phyloP scores from a whole-genome alignment of 2,113 vertebrate genomes.

The Actenoides hombroni region DNA sequence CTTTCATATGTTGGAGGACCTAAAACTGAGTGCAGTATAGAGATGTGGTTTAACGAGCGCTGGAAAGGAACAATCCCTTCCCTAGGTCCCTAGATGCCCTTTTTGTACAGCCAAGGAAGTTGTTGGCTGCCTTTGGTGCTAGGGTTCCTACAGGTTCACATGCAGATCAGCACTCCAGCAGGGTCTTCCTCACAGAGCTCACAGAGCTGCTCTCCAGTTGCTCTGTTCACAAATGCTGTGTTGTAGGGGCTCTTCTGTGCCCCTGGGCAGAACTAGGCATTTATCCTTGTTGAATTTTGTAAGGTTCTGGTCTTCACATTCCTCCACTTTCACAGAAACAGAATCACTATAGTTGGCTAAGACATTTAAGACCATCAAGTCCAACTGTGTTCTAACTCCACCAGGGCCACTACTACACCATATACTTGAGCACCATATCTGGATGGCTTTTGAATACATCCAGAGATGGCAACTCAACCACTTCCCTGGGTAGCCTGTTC shows the following conservation, averaged over 20 bases:
- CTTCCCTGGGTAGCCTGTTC: too few relatives aligned
- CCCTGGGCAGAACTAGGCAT: neutral
- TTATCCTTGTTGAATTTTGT: neutral
- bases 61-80: neutral
- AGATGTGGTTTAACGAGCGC: neutral
- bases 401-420: too few relatives aligned
- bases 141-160: accelerated
- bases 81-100: neutral
- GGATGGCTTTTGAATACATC: too few relatives aligned
- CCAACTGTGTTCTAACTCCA: too few relatives aligned
- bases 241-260: neutral
- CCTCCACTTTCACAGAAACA: neutral
- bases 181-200: neutral
- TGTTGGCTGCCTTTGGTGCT: neutral
- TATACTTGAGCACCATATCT: too few relatives aligned
- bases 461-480: too few relatives aligned
- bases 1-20: neutral
- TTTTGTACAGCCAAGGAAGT: neutral
- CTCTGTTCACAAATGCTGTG: neutral
- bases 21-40: neutral
- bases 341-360: too few relatives aligned
- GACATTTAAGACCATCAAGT: too few relatives aligned
- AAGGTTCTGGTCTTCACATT: neutral
- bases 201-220: neutral
- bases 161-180: neutral